A percentile compares a stretch with the other conserved stretches of the same genome.
phyloP scores from a whole-genome alignment of 2,888 invertebrate species.

The Augiades crinisus region DNA sequence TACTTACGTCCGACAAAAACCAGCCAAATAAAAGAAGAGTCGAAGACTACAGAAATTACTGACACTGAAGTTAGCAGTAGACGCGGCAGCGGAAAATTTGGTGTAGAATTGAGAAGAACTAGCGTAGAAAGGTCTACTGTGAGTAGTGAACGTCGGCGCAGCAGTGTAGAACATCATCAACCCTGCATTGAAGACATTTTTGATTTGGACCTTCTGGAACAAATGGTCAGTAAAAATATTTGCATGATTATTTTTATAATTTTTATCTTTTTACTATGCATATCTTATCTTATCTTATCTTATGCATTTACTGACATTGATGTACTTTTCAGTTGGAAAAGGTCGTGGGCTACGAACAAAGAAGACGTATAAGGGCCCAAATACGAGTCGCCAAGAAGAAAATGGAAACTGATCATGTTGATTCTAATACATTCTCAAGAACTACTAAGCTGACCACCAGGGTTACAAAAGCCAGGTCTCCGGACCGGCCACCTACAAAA shows the following conservation, averaged over 20 bases:
- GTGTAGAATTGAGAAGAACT: slow-evolving; percentile 83
- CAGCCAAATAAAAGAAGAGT: slow-evolving; percentile 63
- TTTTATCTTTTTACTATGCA: slow-evolving; percentile 35
- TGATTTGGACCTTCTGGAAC: slow-evolving; percentile 86
- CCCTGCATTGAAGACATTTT: slow-evolving; percentile 87
- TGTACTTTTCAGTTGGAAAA: slow-evolving; percentile 84
- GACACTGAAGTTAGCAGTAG: slow-evolving; percentile 72
- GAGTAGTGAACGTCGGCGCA: slow-evolving; percentile 69
- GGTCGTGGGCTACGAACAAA: slow-evolving; percentile 88
- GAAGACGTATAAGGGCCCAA: slow-evolving; percentile 88
- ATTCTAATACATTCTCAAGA: slow-evolving; percentile 44
- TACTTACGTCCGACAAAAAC: slow-evolving; percentile 65
- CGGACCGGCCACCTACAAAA: slow-evolving; percentile 34
- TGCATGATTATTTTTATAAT: slow-evolving; percentile 28
- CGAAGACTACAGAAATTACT: slow-evolving; percentile 51
- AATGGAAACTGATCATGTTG: slow-evolving; percentile 57
- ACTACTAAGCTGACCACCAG: slow-evolving; percentile 45
- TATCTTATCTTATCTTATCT: no score
- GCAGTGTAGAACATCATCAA: slow-evolving; percentile 71
- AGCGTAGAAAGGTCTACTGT: slow-evolving; percentile 73
- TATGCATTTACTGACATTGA: slow-evolving; percentile 40
- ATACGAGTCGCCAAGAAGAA: slow-evolving; percentile 87
- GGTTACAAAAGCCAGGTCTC: slow-evolving; percentile 41
- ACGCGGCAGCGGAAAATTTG: slow-evolving; percentile 83
- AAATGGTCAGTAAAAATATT: slow-evolving; percentile 36